Base-by-base conservation (phyloP, 1,140 invertebrate species). In the Ostrea edulis region DNA sequence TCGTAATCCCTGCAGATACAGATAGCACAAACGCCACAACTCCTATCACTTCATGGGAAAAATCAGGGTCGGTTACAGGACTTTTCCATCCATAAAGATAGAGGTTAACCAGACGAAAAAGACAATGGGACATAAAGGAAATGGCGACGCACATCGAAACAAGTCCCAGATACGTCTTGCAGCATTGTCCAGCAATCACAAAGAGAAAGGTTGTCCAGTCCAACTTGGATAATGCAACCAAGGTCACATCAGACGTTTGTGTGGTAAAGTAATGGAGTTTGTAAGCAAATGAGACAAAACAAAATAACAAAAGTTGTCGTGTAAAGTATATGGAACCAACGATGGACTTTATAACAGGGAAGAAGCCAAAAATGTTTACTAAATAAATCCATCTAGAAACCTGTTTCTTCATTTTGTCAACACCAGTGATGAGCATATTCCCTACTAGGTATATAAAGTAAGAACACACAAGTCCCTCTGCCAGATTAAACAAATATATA, bases 251-350 rank as follows among this genome's bases (percentile, higher is more conserved):
- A 29, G 68, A 14, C 2, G 68, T 14, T 7, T 71, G 22, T 35
- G 14, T 71, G 12, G 8, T 35, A 14, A 11, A 71, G 29, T 71
- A 71, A 12, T 29, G 29, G 5, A 35, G 12, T 12, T 11, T 71
- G 68, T 29, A 71, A 5, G n/a, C 22, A 71, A 71, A 71, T 8
- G 22, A 71, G 12, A 25, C 25, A n/a, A 71, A 3, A n/a, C 68
- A 71, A 25, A 71, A 71, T 71, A 71, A 35, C 68, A 71, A 29
- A 8, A 71, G 68, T 29, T 71, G 68, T 71, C 29, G 68, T 29
- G 22, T 25, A 12, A 71, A 12, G 25, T 25, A 25, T 29, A 22
- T 11, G 22, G 68, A 71, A 25, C 25, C 68, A 35, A 25, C 8
- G 22, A 71, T 29, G 12, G 8, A 71, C 68, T 25, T 29, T 35